A percentile compares a stretch with the other conserved stretches of the same genome.
Evolutionary conservation across 2,797 vertebrate species (phyloP).

Genomic region (Spondyliosoma cantharus): DNA sequence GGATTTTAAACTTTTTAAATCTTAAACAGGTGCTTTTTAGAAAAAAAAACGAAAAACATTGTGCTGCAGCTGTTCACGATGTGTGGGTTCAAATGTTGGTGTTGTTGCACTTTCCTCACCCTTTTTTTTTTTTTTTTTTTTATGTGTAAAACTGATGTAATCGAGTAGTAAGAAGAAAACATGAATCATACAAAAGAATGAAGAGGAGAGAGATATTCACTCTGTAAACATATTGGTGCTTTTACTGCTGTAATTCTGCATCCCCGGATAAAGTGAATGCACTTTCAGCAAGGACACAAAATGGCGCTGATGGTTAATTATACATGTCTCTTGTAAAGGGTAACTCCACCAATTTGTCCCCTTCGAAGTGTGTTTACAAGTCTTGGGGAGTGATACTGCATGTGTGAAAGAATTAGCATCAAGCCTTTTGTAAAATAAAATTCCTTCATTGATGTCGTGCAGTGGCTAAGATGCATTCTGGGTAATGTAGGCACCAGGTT

Average conservation of each 20-base stretch:
- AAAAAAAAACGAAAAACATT: neutral
- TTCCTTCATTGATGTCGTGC: too few species aligned
- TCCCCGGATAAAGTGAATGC: conserved; percentile 17
- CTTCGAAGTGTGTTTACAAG: too few species aligned
- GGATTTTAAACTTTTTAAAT: conserved; percentile 30
- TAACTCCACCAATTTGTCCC: too few species aligned
- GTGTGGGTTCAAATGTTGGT: neutral
- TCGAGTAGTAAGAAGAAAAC: neutral
- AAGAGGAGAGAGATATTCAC: neutral
- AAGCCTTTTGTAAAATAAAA: too few species aligned
- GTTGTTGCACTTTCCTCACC: conserved; percentile 29
- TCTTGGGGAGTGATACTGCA: too few species aligned
- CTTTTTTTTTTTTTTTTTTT: neutral
- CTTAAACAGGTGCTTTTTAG: conserved; percentile 42
- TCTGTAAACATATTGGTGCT: conserved; percentile 57
- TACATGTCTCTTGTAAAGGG: too few species aligned
- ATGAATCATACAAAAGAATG: neutral
- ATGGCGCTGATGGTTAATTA: neutral
- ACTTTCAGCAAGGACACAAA: conserved; percentile 5
- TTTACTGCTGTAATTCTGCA: conserved; percentile 33
- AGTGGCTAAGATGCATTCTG: too few species aligned
- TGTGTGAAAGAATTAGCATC: too few species aligned
- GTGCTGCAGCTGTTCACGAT: neutral
- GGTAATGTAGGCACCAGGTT: too few species aligned
- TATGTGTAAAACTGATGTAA: conserved; percentile 13